A percentile compares a stretch with the other conserved stretches of the same genome.
phyloP scores from a whole-genome alignment of 2,888 invertebrate genomes.

The Cheiracanthium punctorium region DNA sequence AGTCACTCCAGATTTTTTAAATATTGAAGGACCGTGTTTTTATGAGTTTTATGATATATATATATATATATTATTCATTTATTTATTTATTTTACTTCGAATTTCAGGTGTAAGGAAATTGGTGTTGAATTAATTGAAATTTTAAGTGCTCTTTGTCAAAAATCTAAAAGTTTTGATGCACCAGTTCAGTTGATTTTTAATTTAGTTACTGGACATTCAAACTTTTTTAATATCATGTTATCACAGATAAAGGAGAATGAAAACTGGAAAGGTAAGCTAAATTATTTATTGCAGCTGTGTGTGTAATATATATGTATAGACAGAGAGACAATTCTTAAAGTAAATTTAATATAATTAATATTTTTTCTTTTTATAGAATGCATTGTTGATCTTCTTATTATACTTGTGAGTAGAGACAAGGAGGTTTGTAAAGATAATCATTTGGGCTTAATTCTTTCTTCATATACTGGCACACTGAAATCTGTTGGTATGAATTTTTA shows the following conservation, averaged over 20 bases:
- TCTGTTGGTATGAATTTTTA: background rate
- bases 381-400: conserved; percentile 82
- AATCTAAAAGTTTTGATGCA: background rate
- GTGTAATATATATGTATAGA: too few species aligned
- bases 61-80: too few species aligned
- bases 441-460: conserved; percentile 85
- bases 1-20: too few species aligned
- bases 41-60: too few species aligned
- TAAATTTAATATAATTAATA: too few species aligned
- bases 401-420: conserved; percentile 81
- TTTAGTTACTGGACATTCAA: conserved; percentile 53
- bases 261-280: conserved; percentile 34
- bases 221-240: conserved; percentile 55
- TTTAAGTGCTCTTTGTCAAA: conserved; percentile 26
- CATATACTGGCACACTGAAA: conserved; percentile 84
- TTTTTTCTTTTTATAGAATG: conserved; percentile 76
- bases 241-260: conserved; percentile 10
- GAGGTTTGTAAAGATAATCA: conserved; percentile 82
- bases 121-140: conserved; percentile 32
- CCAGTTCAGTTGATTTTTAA: conserved; percentile 26
- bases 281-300: too few species aligned
- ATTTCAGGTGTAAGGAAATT: conserved; percentile 26
- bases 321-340: too few species aligned
- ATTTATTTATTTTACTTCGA: too few species aligned
- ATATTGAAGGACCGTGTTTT: too few species aligned